Conservation (phyloP, 2,888 invertebrate species). For the Cactoblastis cactorum region DNA sequence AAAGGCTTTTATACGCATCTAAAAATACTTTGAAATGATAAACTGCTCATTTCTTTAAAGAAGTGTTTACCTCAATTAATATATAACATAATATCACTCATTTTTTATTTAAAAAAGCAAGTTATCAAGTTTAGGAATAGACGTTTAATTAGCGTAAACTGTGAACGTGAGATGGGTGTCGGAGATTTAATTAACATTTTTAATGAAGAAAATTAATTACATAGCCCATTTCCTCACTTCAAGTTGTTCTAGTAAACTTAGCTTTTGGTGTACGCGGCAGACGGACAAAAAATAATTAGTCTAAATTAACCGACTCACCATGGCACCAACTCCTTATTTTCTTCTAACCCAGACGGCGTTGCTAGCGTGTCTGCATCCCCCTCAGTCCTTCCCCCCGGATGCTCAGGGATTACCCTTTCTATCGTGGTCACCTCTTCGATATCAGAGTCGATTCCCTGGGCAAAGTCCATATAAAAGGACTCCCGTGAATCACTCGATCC, state of each 20-base stretch:
- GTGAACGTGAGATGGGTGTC: conserved; percentile 12
- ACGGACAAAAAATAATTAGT: too few species aligned
- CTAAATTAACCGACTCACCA: conserved; percentile 54
- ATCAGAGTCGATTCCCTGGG: conserved; percentile 93
- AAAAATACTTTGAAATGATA: too few species aligned
- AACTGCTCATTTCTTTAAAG: too few species aligned
- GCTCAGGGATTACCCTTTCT: conserved; percentile 76
- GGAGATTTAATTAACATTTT: conserved; percentile 13
- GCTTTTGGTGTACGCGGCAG: too few species aligned
- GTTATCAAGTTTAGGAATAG: not conserved
- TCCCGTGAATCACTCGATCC: conserved; percentile 93
- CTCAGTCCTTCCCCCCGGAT: conserved; percentile 64
- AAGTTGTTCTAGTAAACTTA: not conserved
- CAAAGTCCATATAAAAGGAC: conserved; percentile 94
- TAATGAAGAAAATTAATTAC: not conserved
- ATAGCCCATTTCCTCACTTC: not conserved
- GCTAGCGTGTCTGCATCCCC: conserved; percentile 72
- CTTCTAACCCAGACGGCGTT: conserved; percentile 73
- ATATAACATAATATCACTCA: too few species aligned
- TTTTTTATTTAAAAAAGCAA: not conserved
- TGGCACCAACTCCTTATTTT: conserved; percentile 68
- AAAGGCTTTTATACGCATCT: too few species aligned
- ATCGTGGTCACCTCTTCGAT: conserved; percentile 91
- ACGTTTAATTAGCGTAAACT: conserved; percentile 11
- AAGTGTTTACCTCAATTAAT: too few species aligned